These are phyloP conservation scores for Eupithecia exiguata DNA, from an alignment of 2,888 invertebrate species.

Conservation along the genomic window DNA sequence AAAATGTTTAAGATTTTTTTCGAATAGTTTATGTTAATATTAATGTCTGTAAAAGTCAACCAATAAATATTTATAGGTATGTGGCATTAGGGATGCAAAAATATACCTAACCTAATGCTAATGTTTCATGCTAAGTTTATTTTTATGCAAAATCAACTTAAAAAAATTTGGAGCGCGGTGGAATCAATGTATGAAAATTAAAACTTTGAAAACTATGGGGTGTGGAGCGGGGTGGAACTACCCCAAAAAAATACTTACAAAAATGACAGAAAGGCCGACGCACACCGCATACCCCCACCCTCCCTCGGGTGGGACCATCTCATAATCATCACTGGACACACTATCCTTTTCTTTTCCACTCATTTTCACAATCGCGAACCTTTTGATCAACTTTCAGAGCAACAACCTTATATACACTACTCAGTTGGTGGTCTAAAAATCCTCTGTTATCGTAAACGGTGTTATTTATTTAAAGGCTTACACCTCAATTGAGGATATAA, in stretches of 20 bases:
- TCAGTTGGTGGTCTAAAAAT: constrained; percentile 67
- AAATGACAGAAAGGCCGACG: constrained; percentile 85
- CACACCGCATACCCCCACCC: constrained; percentile 90
- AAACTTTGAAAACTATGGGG: too few species aligned
- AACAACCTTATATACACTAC: constrained; percentile 46
- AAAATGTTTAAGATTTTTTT: background rate
- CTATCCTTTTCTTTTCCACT: constrained; percentile 59
- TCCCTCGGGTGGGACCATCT: constrained; percentile 85
- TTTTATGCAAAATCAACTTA: too few species aligned
- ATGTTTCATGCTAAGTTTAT: too few species aligned
- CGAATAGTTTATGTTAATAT: background rate
- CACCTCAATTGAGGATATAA: constrained; percentile 66
- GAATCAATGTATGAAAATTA: too few species aligned
- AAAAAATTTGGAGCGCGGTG: too few species aligned
- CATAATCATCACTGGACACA: constrained; percentile 67
- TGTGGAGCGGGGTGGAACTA: too few species aligned
- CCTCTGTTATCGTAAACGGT: constrained; percentile 60
- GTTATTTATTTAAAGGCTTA: constrained; percentile 66
- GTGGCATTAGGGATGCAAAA: background rate
- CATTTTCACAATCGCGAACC: constrained; percentile 53
- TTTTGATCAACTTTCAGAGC: constrained; percentile 39
- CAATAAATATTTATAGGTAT: background rate
- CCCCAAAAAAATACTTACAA: constrained; percentile 83
- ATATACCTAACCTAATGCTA: too few species aligned
- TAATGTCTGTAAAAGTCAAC: background rate